A percentile compares a stretch with the other conserved stretches of the same genome.
These are phyloP conservation scores for Lasiommata megera DNA, from an alignment of 2,888 invertebrate genomes.

Conservation along the genomic window DNA sequence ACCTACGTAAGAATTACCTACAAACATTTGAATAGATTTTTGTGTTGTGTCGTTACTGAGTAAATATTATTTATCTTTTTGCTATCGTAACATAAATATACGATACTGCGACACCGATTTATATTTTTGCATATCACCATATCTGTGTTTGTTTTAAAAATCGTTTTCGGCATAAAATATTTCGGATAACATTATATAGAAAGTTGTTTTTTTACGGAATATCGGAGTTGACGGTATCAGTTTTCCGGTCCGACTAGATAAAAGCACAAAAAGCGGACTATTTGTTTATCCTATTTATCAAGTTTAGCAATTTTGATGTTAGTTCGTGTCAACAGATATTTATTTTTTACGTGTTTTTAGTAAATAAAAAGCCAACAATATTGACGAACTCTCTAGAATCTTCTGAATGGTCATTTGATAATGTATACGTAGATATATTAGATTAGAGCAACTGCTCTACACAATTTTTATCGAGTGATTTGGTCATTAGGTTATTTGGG, in stretches of 20 bases:
- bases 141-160: conserved; percentile 23
- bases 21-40: no score
- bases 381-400: not conserved
- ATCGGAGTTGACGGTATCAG: conserved; percentile 28
- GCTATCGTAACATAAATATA: not conserved
- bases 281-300: conserved; percentile 24
- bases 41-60: no score
- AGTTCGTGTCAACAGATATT: conserved; percentile 18
- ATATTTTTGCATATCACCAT: conserved; percentile 20
- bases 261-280: conserved; percentile 19
- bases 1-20: no score
- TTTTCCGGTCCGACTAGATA: conserved; percentile 33
- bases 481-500: no score
- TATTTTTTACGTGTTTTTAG: not conserved
- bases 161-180: conserved; percentile 12
- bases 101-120: not conserved
- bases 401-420: not conserved
- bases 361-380: not conserved
- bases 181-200: conserved; percentile 19
- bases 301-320: conserved; percentile 20
- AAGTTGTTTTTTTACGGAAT: conserved; percentile 24
- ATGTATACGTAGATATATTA: not conserved
- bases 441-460: no score
- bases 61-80: not conserved
- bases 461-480: no score